Base-by-base conservation (phyloP, 2,888 invertebrate genomes). In the Caenorhabditis wallacei region DNA sequence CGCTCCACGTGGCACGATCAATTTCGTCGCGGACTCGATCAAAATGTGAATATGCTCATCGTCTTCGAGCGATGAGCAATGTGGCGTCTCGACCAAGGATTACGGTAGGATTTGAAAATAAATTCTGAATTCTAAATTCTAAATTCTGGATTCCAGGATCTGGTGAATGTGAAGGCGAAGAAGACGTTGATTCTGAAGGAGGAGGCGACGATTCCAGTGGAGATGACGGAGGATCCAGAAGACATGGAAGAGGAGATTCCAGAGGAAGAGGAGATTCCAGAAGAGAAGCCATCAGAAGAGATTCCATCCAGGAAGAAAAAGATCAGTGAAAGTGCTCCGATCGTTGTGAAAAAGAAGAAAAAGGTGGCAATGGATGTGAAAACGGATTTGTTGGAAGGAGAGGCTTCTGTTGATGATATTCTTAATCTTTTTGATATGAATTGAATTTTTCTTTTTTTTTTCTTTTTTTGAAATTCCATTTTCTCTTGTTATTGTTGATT, bases 381-480 rank as follows among this genome's bases (percentile, higher is more conserved):
- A 26, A 82, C 82, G n/a, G 20, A 75, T n/a, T 81, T 87, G 4
- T 53, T 75, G 30, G 85, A 84, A 7, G 87, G 87, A 18, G 87
- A 87, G 59, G 75, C 83, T n/a, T 86, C 85, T 3, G 85, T 86
- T 0, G 86, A 86, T 18, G 87, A 87, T 24, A 87, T 87, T 56
- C 71, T 87, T 18, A 75, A 80, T 56, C 71, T 84, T 16, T 87
- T 86, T 57, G 83, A 82, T 72, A 78, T 82, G 8, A 74, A 74
- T 18, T 80, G 22, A 66, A 11, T 11, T 11, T 13, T 43, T 43
- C 10, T 43, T 43, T 40, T 13, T 13, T 13, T 11, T 11, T 40
- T 40, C 13, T 40, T 40, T 2, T 40, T 40, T 8, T 30, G 30
- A 30, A 30, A 30, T n/a, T n/a, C n/a, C n/a, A n/a, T n/a, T 35